phyloP scores from a whole-genome alignment of 2,888 invertebrate species.

The Crocallis elinguaria region DNA sequence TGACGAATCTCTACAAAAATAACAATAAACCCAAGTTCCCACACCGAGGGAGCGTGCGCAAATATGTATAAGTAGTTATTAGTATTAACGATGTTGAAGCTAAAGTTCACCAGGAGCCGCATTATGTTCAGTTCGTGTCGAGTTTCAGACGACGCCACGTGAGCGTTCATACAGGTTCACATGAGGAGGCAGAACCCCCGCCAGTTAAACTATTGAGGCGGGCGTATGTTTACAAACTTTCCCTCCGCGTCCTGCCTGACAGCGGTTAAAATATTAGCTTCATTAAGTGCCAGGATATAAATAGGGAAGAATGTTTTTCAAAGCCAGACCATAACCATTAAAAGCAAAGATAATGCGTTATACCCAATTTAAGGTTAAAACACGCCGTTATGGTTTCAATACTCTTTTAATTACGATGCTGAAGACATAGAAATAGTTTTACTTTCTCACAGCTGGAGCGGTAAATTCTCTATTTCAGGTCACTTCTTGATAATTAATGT shows the following conservation, averaged over 20 bases:
- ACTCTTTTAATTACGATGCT: constrained; percentile 22
- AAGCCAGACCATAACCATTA: constrained; percentile 33
- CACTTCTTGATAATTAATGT: neutral
- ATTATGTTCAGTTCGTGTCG: constrained; percentile 40
- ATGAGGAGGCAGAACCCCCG: constrained; percentile 60
- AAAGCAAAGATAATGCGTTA: constrained; percentile 30
- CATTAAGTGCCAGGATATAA: constrained; percentile 43
- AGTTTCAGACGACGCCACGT: constrained; percentile 46
- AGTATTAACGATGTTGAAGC: constrained; percentile 36
- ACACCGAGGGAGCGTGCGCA: constrained; percentile 20
- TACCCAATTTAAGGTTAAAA: constrained; percentile 28
- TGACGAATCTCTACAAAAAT: constrained; percentile 11
- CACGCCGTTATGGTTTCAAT: constrained; percentile 24
- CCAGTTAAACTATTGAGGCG: constrained; percentile 47
- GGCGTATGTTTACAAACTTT: constrained; percentile 62
- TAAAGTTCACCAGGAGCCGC: constrained; percentile 48
- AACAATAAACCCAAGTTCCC: constrained; percentile 2
- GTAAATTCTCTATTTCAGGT: constrained; percentile 21
- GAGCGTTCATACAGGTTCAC: constrained; percentile 45
- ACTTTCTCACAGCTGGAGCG: constrained; percentile 15
- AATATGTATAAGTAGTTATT: constrained; percentile 33
- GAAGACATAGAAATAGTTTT: constrained; percentile 20
- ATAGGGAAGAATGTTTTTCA: constrained; percentile 35
- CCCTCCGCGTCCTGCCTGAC: constrained; percentile 50
- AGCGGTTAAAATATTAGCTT: constrained; percentile 49